A percentile compares a stretch with the other conserved stretches of the same genome.
Evolutionary conservation across 2,888 invertebrate genomes (phyloP).

Genomic region (Incurvaria masculella): DNA sequence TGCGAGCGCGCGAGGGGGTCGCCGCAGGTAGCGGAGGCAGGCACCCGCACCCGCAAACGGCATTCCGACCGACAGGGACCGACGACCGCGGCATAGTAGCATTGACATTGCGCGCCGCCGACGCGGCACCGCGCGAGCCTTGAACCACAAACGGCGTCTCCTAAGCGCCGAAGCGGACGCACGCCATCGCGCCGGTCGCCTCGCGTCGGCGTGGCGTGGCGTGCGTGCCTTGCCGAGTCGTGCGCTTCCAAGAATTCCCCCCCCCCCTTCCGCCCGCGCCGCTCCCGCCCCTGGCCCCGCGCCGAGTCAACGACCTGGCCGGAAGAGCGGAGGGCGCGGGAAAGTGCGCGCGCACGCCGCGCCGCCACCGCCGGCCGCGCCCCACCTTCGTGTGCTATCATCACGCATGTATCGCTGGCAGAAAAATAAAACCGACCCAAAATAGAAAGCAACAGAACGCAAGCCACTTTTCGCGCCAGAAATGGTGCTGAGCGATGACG

Average conservation of each 20-base stretch:
- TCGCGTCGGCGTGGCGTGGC: too few species aligned
- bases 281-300: too few species aligned
- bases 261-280: too few species aligned
- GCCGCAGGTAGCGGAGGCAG: background rate
- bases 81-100: background rate
- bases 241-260: too few species aligned
- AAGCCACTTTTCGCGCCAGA: background rate
- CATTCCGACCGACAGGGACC: background rate
- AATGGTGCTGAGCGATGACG: too few species aligned
- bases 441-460: background rate
- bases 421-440: background rate
- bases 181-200: background rate
- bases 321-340: constrained; percentile 34
- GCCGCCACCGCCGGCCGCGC: constrained; percentile 53
- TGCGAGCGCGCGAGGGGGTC: background rate
- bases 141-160: constrained; percentile 22
- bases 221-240: too few species aligned
- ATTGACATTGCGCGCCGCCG: background rate
- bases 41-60: background rate
- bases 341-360: constrained; percentile 54
- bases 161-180: background rate
- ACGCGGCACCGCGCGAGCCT: background rate
- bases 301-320: constrained; percentile 49
- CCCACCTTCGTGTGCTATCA: too few species aligned
- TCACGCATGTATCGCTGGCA: background rate